Evolutionary conservation across 1,140 invertebrate species (phyloP).

Genomic region (Argopecten irradians): DNA sequence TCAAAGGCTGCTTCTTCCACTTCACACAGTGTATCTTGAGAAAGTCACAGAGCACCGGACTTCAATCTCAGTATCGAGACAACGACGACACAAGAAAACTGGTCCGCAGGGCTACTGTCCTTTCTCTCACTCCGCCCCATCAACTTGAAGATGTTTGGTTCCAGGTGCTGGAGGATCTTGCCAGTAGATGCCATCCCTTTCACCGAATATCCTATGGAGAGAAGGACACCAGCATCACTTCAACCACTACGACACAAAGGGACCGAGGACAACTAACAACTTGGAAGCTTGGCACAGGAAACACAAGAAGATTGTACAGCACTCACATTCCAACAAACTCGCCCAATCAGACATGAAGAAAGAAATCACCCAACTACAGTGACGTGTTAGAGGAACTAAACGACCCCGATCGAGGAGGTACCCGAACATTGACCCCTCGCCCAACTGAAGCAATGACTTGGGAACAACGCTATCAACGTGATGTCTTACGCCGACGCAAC

Average conservation of each 20-base stretch:
- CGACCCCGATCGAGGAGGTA: neutral
- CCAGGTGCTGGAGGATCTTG: neutral
- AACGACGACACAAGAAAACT: neutral
- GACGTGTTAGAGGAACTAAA: neutral
- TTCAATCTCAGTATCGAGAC: constrained; percentile 12
- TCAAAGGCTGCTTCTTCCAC: constrained; percentile 39
- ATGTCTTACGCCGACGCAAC: constrained; percentile 10
- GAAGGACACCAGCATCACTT: neutral
- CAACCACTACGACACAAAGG: constrained; percentile 18
- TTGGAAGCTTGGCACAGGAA: neutral
- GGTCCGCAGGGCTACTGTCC: constrained; percentile 4
- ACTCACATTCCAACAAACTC: neutral
- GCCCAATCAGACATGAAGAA: neutral
- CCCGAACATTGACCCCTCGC: neutral
- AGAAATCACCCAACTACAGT: neutral
- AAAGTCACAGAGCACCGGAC: constrained; percentile 26
- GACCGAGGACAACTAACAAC: neutral
- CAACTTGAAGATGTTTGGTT: constrained; percentile 38
- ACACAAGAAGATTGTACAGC: neutral
- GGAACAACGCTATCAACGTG: neutral
- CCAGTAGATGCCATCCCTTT: too few species aligned
- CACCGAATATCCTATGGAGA: too few species aligned
- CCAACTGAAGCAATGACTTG: neutral
- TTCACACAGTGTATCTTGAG: constrained; percentile 33
- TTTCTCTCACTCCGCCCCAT: neutral